These are phyloP conservation scores for Drosophila lini DNA, from an alignment of 1,140 invertebrate genomes.

Conservation along the genomic window DNA sequence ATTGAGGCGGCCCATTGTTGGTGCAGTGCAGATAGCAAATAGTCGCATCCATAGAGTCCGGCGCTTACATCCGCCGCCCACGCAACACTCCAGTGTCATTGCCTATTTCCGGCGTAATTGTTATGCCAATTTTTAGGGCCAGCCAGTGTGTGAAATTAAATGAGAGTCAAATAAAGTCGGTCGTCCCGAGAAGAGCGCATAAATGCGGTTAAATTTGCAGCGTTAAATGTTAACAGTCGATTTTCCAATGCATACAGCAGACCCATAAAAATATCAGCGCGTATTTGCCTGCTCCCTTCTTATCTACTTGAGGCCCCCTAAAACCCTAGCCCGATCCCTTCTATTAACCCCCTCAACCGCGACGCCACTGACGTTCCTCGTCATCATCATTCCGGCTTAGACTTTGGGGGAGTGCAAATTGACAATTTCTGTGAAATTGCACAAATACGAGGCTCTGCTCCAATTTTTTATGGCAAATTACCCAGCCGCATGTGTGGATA, in stretches of 20 bases:
- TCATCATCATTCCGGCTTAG: conserved; percentile 58
- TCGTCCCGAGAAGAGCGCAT: conserved; percentile 48
- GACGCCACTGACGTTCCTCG: conserved; percentile 17
- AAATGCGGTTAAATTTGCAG: conserved; percentile 75
- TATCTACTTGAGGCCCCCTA: conserved; percentile 14
- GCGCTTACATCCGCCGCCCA: conserved; percentile 15
- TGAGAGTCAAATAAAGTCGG: conserved; percentile 73
- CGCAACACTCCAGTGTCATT: conserved; percentile 15
- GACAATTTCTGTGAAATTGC: conserved; percentile 82
- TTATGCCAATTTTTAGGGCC: conserved; percentile 73
- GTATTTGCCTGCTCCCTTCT: conserved; percentile 65
- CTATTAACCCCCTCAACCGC: background rate
- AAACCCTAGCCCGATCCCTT: background rate
- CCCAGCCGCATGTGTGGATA: conserved; percentile 59
- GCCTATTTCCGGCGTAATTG: conserved; percentile 72
- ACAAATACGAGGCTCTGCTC: conserved; percentile 76
- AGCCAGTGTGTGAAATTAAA: conserved; percentile 68
- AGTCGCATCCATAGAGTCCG: conserved; percentile 31
- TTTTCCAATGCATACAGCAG: conserved; percentile 59
- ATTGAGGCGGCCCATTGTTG: conserved; percentile 76
- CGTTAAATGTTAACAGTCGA: conserved; percentile 82
- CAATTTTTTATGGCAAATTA: conserved; percentile 82
- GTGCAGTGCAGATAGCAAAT: conserved; percentile 61
- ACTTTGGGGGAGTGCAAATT: conserved; percentile 78
- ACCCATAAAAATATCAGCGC: conserved; percentile 76